Percentiles rank a stretch among this genome's conserved stretches.
These are phyloP conservation scores for Dermochelys coriacea DNA, from an alignment of 2,797 vertebrate species.

Conservation along the genomic window DNA sequence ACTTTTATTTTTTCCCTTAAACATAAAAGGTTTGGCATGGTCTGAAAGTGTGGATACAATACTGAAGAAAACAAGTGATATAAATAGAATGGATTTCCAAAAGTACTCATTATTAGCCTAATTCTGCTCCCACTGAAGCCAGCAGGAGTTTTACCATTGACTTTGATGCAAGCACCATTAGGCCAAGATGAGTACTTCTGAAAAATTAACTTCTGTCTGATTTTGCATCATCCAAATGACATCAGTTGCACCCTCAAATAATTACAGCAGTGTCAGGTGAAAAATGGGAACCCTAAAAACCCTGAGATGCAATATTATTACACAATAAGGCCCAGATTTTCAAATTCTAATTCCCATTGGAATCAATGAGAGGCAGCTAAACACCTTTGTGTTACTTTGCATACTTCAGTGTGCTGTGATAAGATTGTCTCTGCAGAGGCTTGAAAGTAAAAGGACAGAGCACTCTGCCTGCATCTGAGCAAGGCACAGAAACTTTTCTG, in stretches of 20 bases:
- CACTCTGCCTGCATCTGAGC: background rate
- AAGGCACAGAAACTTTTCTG: background rate
- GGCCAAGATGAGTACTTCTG: background rate
- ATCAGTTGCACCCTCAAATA: background rate
- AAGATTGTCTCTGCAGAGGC: background rate
- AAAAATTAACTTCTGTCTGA: background rate
- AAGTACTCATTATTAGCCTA: background rate
- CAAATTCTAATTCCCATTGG: background rate
- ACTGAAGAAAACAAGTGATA: background rate
- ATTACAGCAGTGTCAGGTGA: background rate
- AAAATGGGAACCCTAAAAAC: constrained; percentile 5
- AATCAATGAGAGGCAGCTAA: background rate
- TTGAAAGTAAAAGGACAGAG: fast-evolving
- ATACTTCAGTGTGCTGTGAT: background rate
- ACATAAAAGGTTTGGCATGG: background rate
- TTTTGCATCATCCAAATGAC: background rate
- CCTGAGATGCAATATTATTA: background rate
- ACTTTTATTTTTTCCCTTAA: background rate
- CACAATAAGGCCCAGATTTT: background rate
- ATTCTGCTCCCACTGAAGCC: background rate
- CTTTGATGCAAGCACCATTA: background rate
- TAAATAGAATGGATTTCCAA: background rate
- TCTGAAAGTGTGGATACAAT: background rate
- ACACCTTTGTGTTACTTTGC: background rate
- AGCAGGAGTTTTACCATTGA: background rate